Evolutionary conservation across 2,797 vertebrate genomes (phyloP).

Genomic region (Morus bassanus): DNA sequence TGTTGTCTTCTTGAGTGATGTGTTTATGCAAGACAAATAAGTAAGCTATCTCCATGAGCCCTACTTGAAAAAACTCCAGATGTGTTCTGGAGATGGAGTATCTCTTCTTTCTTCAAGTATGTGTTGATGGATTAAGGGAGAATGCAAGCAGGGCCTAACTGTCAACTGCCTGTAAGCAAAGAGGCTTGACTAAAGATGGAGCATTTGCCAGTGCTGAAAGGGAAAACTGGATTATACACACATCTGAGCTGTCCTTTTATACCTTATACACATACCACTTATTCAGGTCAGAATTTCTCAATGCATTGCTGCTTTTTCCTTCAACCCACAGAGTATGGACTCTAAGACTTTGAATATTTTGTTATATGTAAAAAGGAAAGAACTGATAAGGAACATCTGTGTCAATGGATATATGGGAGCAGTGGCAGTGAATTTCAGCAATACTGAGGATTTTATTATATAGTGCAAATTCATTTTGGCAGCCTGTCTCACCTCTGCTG

Average conservation of each 20-base stretch:
- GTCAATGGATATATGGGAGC: constrained; percentile 15
- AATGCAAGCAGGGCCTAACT: constrained; percentile 4
- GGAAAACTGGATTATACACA: not conserved
- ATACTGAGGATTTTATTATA: constrained; percentile 46
- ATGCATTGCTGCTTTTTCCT: constrained; percentile 11
- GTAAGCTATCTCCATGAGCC: not conserved
- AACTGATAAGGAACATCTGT: constrained; percentile 52
- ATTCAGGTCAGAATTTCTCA: not conserved
- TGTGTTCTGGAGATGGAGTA: constrained; percentile 34
- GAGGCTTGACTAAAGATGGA: not conserved
- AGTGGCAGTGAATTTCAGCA: constrained; percentile 42
- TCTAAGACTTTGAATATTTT: constrained; percentile 52
- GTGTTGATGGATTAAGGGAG: constrained; percentile 52
- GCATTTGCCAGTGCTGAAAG: not conserved
- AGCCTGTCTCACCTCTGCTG: not conserved
- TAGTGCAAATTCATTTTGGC: not conserved
- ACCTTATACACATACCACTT: not conserved
- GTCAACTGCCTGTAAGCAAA: constrained; percentile 8
- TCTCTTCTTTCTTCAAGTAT: constrained; percentile 11
- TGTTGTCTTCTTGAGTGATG: not conserved
- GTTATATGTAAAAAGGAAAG: constrained; percentile 4
- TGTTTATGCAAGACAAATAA: constrained; percentile 36
- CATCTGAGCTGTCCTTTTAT: constrained; percentile 2
- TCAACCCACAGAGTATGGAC: not conserved
- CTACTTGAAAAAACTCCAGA: constrained; percentile 30